Percentiles rank a stretch among this genome's conserved stretches.
phyloP scores from a whole-genome alignment of 1,140 invertebrate genomes.

The Anastrepha ludens region DNA sequence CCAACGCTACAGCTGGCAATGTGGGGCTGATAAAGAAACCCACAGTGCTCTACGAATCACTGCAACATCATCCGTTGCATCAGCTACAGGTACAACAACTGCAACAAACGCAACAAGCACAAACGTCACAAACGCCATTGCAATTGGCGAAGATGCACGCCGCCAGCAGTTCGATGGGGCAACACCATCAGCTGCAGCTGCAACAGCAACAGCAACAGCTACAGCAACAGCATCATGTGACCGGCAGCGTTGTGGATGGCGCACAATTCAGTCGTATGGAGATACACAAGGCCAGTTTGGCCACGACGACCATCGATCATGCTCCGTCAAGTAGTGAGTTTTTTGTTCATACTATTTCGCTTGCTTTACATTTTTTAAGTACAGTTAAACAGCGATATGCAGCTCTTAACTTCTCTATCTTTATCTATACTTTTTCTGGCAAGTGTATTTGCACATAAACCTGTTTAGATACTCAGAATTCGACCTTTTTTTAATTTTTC shows the following conservation, averaged over 20 bases:
- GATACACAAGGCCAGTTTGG: conserved; percentile 70
- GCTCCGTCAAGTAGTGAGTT: conserved; percentile 60
- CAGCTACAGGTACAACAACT: conserved; percentile 65
- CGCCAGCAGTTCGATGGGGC: background rate
- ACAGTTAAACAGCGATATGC: no score
- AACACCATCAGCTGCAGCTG: background rate
- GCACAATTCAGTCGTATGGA: conserved; percentile 67
- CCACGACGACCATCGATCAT: conserved; percentile 66
- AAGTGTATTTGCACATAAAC: no score
- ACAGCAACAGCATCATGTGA: conserved; percentile 26
- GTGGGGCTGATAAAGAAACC: conserved; percentile 64
- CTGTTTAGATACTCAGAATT: no score
- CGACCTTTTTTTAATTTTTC: no score
- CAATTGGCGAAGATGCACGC: conserved; percentile 13
- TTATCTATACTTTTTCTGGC: no score
- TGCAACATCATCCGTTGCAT: conserved; percentile 71
- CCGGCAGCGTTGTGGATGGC: conserved; percentile 62
- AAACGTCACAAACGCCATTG: conserved; percentile 46
- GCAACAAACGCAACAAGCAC: conserved; percentile 51
- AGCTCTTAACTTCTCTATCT: no score
- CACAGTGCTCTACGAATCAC: conserved; percentile 69
- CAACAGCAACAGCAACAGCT: conserved; percentile 20
- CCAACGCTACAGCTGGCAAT: conserved; percentile 33
- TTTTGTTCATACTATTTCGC: background rate
- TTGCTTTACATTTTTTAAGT: background rate